phyloP scores from a whole-genome alignment of 2,888 invertebrate species.

The Terebella lapidaria region DNA sequence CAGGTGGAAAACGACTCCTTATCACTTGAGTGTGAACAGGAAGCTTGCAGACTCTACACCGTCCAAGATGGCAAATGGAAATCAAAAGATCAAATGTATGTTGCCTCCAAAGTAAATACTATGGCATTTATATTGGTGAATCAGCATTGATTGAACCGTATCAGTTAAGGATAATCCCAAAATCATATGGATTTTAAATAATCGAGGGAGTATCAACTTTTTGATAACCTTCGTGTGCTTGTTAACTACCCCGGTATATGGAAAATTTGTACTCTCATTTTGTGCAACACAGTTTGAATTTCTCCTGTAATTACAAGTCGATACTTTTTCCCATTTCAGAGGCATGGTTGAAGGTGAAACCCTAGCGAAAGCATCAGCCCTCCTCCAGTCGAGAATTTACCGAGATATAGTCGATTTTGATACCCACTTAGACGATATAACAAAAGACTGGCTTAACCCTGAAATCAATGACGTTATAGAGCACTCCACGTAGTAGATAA shows the following conservation, averaged over 20 bases:
- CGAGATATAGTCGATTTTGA: conserved; percentile 89
- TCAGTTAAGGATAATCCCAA: too few species aligned
- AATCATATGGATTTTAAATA: too few species aligned
- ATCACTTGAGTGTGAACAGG: neutral
- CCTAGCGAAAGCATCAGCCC: neutral
- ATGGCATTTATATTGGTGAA: neutral
- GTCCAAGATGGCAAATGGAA: neutral
- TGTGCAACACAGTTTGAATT: too few species aligned
- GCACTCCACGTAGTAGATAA: conserved; percentile 3
- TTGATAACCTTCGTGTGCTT: too few species aligned
- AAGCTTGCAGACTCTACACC: neutral
- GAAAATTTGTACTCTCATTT: too few species aligned
- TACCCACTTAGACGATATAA: conserved; percentile 88
- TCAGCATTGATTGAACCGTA: too few species aligned
- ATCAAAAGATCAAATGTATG: neutral
- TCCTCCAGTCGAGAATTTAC: conserved; percentile 61
- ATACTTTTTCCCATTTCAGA: neutral
- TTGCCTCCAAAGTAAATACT: neutral
- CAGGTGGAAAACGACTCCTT: neutral
- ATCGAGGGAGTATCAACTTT: too few species aligned
- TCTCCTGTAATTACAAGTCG: too few species aligned
- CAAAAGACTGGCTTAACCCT: conserved; percentile 82
- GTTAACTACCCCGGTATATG: too few species aligned
- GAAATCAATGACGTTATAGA: conserved; percentile 58
- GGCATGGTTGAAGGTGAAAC: neutral